Evolutionary conservation across 2,888 invertebrate genomes (phyloP).

Genomic region (Acanthococcus lagerstroemiae): DNA sequence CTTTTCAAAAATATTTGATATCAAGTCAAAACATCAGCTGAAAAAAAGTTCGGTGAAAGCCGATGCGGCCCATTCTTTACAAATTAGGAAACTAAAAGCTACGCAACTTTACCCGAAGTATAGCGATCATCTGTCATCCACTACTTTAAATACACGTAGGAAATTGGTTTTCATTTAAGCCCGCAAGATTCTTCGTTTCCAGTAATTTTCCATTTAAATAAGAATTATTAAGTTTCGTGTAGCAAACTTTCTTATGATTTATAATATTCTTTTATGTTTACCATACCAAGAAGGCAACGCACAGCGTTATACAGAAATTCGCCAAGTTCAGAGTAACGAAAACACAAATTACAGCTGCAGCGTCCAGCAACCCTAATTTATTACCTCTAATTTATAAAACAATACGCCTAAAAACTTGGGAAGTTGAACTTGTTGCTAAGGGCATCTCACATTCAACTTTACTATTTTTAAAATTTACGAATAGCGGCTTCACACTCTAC

Average conservation of each 20-base stretch:
- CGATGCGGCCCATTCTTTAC: background rate
- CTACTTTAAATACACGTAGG: too few relatives aligned
- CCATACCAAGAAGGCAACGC: too few relatives aligned
- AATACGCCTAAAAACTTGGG: conserved; percentile 18
- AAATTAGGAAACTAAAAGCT: background rate
- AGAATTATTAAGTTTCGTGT: conserved; percentile 23
- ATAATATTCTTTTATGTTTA: conserved; percentile 13
- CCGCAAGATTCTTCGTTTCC: too few relatives aligned
- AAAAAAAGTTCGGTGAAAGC: too few relatives aligned
- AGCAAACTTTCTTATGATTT: conserved; percentile 21
- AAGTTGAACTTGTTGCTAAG: conserved; percentile 17
- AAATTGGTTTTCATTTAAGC: too few relatives aligned
- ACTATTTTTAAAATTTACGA: too few relatives aligned
- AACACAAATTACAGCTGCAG: conserved; percentile 21
- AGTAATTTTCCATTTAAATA: conserved; percentile 9
- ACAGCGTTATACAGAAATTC: too few relatives aligned
- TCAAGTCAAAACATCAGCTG: too few relatives aligned
- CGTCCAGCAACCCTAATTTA: conserved; percentile 22
- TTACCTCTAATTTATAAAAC: conserved; percentile 20
- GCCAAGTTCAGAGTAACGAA: too few relatives aligned
- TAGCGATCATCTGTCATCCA: too few relatives aligned
- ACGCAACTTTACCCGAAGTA: background rate
- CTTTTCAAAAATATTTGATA: too few relatives aligned
- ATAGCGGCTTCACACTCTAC: too few relatives aligned
- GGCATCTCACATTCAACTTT: background rate